Evolutionary conservation across 92 coral and sea anemone species (phyloP).

Genomic region (Anthopleura xanthogrammica): DNA sequence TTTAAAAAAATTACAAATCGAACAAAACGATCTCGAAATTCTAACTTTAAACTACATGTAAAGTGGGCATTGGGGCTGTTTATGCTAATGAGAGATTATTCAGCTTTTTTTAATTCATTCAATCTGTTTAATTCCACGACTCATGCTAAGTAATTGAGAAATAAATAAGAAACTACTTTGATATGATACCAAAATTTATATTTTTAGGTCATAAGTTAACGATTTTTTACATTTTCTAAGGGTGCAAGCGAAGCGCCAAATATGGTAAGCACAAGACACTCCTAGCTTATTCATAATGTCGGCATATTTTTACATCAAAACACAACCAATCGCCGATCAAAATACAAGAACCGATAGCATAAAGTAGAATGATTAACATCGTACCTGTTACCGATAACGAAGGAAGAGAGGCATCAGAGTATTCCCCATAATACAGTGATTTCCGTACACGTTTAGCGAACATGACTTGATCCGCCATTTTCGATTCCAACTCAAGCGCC

Average conservation of each 20-base stretch:
- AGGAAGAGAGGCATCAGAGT: constrained; percentile 89
- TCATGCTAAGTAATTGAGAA: not conserved
- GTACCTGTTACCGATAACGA: constrained; percentile 91
- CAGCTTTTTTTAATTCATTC: not conserved
- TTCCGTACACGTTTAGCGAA: constrained; percentile 84
- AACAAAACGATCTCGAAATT: no score
- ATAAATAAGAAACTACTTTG: not conserved
- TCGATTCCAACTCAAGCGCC: constrained; percentile 25
- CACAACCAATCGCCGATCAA: not conserved
- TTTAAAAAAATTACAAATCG: no score
- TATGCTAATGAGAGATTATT: not conserved
- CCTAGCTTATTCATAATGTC: not conserved
- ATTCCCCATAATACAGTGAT: constrained; percentile 89
- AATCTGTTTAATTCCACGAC: not conserved
- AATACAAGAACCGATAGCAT: not conserved
- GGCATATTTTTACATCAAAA: not conserved
- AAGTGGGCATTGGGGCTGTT: no score
- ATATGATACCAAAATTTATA: no score
- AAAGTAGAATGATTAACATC: not conserved
- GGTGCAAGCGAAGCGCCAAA: not conserved
- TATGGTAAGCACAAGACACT: constrained; percentile 6
- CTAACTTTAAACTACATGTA: no score
- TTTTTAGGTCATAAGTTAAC: no score
- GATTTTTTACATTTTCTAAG: no score
- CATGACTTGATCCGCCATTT: constrained; percentile 59